These are phyloP conservation scores for Ifrita kowaldi DNA, from an alignment of 2,113 vertebrate species.

Conservation along the genomic window DNA sequence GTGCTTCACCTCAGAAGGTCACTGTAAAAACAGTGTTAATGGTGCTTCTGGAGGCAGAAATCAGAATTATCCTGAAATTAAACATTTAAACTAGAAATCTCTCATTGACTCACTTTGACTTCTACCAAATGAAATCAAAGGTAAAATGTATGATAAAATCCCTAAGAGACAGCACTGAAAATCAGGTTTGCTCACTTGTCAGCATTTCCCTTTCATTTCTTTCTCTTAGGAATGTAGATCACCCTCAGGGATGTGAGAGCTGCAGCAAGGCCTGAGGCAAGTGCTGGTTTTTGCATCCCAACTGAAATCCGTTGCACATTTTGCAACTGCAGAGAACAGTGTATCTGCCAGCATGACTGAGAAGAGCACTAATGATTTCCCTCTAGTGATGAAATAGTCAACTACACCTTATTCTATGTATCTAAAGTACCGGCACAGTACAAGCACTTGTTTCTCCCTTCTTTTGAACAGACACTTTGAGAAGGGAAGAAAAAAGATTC, in stretches of 20 bases:
- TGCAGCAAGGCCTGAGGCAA: background rate
- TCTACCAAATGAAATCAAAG: background rate
- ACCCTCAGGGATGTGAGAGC: background rate
- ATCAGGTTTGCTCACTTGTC: background rate
- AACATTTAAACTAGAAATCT: background rate
- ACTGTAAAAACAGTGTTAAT: background rate
- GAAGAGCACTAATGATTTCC: slow-evolving; percentile 8
- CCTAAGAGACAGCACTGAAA: background rate
- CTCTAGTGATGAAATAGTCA: slow-evolving; percentile 39
- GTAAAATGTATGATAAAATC: background rate
- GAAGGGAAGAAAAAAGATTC: background rate
- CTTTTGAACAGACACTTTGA: background rate
- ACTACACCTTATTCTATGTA: background rate
- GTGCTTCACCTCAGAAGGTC: background rate
- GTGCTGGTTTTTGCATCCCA: background rate
- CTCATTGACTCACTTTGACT: background rate
- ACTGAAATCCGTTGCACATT: background rate
- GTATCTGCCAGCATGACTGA: background rate
- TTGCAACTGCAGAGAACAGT: background rate
- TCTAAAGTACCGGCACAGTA: background rate
- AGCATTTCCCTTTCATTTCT: background rate
- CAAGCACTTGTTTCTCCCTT: background rate
- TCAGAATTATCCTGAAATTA: background rate
- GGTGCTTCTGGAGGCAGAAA: background rate
- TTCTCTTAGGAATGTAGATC: background rate